Percentiles rank a stretch among this genome's conserved stretches.
Conservation (phyloP, 2,888 invertebrate genomes). For the Flexamia atlantica region DNA sequence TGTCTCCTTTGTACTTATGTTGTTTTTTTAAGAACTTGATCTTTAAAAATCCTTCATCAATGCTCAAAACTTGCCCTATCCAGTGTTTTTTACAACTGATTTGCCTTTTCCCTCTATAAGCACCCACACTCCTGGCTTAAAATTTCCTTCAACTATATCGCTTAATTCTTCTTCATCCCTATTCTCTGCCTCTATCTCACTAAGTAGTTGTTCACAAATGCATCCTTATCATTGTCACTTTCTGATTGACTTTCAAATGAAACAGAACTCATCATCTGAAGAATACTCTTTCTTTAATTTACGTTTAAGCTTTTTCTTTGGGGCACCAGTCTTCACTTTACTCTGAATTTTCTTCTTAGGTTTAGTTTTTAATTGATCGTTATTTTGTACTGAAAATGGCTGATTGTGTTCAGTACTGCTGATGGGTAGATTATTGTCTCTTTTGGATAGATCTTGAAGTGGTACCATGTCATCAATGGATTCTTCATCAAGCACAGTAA, state of each 20-base stretch:
- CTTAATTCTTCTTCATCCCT: constrained; percentile 44
- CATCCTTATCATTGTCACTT: constrained; percentile 11
- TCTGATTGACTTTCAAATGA: constrained; percentile 29
- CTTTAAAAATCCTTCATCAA: constrained; percentile 11
- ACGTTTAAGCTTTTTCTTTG: constrained; percentile 2
- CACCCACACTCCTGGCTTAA: constrained; percentile 46
- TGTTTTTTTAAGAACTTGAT: constrained; percentile 32
- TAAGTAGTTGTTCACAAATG: constrained; percentile 2
- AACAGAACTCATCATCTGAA: constrained; percentile 31
- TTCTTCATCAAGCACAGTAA: constrained; percentile 26
- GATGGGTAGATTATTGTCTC: neutral
- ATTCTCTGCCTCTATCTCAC: constrained; percentile 10
- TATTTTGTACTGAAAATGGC: constrained; percentile 16
- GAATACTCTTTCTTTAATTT: constrained; percentile 24
- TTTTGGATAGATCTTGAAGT: constrained; percentile 3
- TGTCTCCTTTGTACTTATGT: constrained; percentile 5
- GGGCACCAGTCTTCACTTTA: constrained; percentile 9
- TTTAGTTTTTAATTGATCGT: neutral
- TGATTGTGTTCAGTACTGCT: neutral
- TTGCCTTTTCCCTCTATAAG: constrained; percentile 41
- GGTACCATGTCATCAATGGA: neutral
- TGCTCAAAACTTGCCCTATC: neutral
- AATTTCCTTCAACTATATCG: constrained; percentile 43
- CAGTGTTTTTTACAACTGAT: neutral
- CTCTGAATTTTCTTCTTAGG: neutral